Evolutionary conservation across 2,113 vertebrate species (phyloP).

Genomic region (Micromys minutus): DNA sequence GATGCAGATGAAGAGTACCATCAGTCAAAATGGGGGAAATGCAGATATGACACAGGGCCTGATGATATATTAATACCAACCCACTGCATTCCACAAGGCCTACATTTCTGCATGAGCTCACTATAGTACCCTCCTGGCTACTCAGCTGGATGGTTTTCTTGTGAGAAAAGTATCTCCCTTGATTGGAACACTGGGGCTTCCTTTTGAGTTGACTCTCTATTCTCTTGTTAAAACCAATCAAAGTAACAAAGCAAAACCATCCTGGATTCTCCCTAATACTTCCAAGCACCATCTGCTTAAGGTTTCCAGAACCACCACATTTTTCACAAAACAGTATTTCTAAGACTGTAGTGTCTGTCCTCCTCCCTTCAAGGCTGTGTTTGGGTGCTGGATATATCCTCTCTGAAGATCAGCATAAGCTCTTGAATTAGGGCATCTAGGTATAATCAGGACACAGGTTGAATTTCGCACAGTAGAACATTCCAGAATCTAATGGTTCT

Average conservation of each 20-base stretch:
- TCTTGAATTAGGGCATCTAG: not conserved
- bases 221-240: not conserved
- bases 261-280: not conserved
- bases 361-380: not conserved
- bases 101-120: not conserved
- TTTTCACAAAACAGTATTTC: slow-evolving; percentile 7
- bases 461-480: not conserved
- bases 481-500: not conserved
- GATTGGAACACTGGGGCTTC: not conserved
- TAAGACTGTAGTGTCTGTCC: not conserved
- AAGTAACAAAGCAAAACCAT: not conserved
- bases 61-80: not conserved
- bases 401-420: not conserved
- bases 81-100: not conserved
- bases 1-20: not conserved
- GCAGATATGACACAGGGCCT: not conserved
- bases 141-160: not conserved
- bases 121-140: no score
- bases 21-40: slow-evolving; percentile 15
- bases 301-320: not conserved
- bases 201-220: not conserved
- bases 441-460: not conserved
- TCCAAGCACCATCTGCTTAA: not conserved
- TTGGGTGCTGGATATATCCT: not conserved
- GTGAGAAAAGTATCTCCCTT: not conserved